phyloP scores from a whole-genome alignment of 2,113 vertebrate species.

The Amphiprion ocellaris region DNA sequence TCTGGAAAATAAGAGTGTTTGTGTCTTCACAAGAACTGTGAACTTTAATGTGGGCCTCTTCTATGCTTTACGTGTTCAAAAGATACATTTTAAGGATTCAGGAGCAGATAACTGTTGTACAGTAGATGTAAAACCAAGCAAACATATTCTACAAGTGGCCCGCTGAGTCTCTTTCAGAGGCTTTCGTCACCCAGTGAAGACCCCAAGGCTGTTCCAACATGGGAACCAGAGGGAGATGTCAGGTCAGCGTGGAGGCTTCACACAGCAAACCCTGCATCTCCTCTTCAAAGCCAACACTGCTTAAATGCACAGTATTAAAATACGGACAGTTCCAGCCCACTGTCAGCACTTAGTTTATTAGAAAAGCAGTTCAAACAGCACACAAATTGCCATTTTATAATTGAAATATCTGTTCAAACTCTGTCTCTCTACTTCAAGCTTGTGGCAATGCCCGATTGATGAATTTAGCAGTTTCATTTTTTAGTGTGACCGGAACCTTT shows the following conservation, averaged over 20 bases:
- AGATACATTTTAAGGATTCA: background rate
- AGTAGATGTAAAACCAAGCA: conserved; percentile 24
- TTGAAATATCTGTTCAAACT: no score
- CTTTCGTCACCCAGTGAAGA: conserved; percentile 64
- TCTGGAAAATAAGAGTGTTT: conserved; percentile 9
- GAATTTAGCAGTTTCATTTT: no score
- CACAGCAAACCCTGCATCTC: background rate
- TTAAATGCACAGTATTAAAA: background rate
- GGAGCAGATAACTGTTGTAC: background rate
- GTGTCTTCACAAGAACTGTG: conserved; percentile 6
- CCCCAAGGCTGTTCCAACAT: conserved; percentile 17
- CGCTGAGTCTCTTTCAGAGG: conserved; percentile 48
- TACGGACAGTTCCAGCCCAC: no score
- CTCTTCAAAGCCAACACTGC: conserved; percentile 12
- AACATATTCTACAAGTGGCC: background rate
- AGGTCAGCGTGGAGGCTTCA: background rate
- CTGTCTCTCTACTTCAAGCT: no score
- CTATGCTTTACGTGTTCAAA: background rate
- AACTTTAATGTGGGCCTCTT: background rate
- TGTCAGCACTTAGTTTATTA: no score
- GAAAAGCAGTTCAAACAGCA: no score
- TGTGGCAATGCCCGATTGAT: no score
- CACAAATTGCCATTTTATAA: no score
- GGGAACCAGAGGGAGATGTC: conserved; percentile 26
- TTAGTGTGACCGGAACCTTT: no score